These are phyloP conservation scores for Myotis findleyi DNA, from an alignment of 2,797 vertebrate genomes.

Conservation along the genomic window DNA sequence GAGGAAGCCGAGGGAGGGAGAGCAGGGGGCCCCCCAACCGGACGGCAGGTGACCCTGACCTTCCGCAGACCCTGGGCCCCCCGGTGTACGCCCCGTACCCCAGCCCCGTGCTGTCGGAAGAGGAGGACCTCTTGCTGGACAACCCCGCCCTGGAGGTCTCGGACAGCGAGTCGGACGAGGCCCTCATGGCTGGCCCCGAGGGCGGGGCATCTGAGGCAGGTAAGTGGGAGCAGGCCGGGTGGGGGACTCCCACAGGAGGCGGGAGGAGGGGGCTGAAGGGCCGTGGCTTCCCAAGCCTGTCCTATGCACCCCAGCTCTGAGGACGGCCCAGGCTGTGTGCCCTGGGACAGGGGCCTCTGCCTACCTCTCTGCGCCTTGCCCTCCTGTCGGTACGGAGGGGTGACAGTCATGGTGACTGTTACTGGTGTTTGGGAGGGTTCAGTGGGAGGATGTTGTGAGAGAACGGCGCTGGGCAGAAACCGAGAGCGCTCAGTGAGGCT, in stretches of 20 bases:
- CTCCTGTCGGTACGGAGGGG: neutral
- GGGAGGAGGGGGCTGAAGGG: neutral
- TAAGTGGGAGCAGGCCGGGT: slow-evolving; percentile 70
- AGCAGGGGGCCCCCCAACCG: rapidly evolving
- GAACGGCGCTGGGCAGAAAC: too few species aligned
- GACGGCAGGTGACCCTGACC: slow-evolving; percentile 22
- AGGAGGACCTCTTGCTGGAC: slow-evolving; percentile 76
- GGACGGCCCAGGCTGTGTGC: neutral
- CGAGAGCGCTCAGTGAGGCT: neutral
- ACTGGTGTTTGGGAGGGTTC: neutral
- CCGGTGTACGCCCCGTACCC: slow-evolving; percentile 51
- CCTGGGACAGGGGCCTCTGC: neutral
- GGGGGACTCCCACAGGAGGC: too few species aligned
- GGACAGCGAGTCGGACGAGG: slow-evolving; percentile 84
- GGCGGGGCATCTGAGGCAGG: slow-evolving; percentile 78
- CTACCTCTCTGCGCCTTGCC: neutral
- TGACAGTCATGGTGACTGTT: too few species aligned
- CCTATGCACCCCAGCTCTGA: rapidly evolving
- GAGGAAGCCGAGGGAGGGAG: neutral
- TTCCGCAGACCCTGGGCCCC: slow-evolving; percentile 64
- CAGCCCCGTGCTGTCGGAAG: slow-evolving; percentile 81
- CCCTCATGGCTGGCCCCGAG: slow-evolving; percentile 54
- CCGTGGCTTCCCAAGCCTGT: neutral
- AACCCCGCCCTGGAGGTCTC: slow-evolving; percentile 84
- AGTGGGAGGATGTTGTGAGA: neutral